Evolutionary conservation across 2,888 invertebrate species (phyloP), one percentile per base, ranked within the genome.

Genomic region (Campoletis raptor): DNA sequence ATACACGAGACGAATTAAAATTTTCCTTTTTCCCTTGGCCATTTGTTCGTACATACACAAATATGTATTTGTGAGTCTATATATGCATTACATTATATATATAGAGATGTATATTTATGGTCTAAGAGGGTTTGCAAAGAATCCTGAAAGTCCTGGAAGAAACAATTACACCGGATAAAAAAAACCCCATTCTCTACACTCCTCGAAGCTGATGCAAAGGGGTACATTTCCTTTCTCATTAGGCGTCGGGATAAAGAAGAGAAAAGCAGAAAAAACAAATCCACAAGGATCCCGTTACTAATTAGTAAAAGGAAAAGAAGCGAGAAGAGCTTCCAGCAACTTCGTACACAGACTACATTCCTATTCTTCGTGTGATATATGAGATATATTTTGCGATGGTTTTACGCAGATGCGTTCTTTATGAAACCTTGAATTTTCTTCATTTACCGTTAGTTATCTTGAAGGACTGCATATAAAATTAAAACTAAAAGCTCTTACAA

Each of bases 241-340:
- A 90, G 89, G 89, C 89, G 87, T 77, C 66, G 86, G 54, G 88
- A 88, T 66, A 72, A 64, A 54, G 67, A 84, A 86, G 90, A 91
- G 89, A 70, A 70, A 30, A 70, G 40, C 42, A 10, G 52, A 79
- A 57, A 77, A 69, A 88, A 90, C 90, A 90, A 89, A 86, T 83
- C 85, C 87, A 89, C 89, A 84, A 90, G 91, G 91, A 92, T 93
- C 93, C 81, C 89, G 92, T 93, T 93, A 93, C 93, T 93, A 93
- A 93, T 93, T 93, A 92, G 92, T 91, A 92, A 90, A 86, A 92
- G 88, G 90, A 92, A 92, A 92, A 90, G 90, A 90, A 88, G 85
- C 85, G 84, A 88, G 90, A 90, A 89, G 90, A 90, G 90, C 88
- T 86, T 87, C 83, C 67, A 79, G 81, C 84, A 73, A 79, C 80